phyloP scores from a whole-genome alignment of 2,888 invertebrate genomes.

The Panzeria rudis region DNA sequence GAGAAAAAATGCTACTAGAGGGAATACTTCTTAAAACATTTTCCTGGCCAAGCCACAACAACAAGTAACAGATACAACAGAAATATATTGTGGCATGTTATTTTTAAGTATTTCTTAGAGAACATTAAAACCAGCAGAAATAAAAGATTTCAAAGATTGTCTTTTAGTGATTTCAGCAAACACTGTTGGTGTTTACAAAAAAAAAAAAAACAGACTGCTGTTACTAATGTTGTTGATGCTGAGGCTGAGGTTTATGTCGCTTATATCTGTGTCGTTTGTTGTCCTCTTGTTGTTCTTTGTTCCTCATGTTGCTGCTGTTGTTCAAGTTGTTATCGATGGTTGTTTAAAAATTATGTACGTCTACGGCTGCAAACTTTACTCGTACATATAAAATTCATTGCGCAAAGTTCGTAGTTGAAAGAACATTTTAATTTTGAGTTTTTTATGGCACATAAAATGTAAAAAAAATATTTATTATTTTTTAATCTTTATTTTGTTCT shows the following conservation, averaged over 20 bases:
- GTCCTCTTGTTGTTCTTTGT: conserved; percentile 35
- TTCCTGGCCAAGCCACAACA: conserved; percentile 6
- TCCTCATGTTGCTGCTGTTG: conserved; percentile 45
- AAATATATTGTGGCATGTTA: conserved; percentile 61
- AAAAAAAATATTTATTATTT: conserved; percentile 64
- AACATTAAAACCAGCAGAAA: conserved; percentile 55
- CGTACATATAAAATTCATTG: conserved; percentile 72
- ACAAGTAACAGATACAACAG: conserved; percentile 12
- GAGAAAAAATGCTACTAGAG: conserved; percentile 33
- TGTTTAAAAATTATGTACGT: conserved; percentile 50
- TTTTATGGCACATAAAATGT: conserved; percentile 73
- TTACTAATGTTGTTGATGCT: conserved; percentile 42
- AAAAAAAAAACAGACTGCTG: conserved; percentile 25
- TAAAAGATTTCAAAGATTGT: conserved; percentile 70
- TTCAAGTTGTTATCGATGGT: conserved; percentile 62
- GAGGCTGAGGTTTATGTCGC: not conserved
- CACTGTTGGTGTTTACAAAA: conserved; percentile 71
- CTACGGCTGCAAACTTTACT: conserved; percentile 23
- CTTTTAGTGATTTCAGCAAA: conserved; percentile 73
- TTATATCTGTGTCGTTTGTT: conserved; percentile 28
- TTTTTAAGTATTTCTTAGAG: conserved; percentile 62
- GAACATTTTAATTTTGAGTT: conserved; percentile 82
- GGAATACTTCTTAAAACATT: conserved; percentile 22
- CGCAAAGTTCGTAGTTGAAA: conserved; percentile 82
- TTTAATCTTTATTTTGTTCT: conserved; percentile 16